Evolutionary conservation across 2,113 vertebrate genomes (phyloP).

Genomic region (Emydura subglobosa): DNA sequence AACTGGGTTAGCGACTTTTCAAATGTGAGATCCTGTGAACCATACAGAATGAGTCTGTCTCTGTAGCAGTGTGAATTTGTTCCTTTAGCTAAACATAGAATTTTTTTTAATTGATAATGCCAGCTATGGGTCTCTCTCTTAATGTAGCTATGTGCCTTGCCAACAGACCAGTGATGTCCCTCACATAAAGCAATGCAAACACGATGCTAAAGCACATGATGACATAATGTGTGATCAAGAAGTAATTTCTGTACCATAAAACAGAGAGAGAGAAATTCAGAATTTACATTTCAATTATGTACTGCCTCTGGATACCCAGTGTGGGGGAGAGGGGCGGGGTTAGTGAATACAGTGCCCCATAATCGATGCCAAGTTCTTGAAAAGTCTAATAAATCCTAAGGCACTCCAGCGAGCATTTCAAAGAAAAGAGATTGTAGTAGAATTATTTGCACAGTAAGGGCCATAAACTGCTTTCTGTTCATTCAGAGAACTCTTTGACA

Average conservation of each 20-base stretch:
- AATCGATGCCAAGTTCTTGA: neutral
- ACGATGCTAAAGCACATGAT: neutral
- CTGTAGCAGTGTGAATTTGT: neutral
- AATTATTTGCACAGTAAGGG: slow-evolving; percentile 6
- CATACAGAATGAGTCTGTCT: neutral
- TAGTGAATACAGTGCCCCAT: neutral
- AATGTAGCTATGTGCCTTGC: neutral
- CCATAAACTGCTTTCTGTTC: slow-evolving; percentile 7
- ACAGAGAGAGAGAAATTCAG: neutral
- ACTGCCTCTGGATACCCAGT: neutral
- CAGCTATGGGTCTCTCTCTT: neutral
- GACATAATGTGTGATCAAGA: neutral
- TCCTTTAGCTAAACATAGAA: neutral
- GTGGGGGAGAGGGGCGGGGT: neutral
- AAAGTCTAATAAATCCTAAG: neutral
- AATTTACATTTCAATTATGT: neutral
- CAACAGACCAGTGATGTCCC: neutral
- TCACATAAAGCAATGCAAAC: neutral
- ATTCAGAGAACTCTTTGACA: neutral
- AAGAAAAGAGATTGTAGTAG: neutral
- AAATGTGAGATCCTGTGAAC: neutral
- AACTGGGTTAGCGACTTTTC: neutral
- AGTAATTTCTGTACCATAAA: neutral
- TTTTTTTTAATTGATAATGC: slow-evolving; percentile 2
- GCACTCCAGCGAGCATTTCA: neutral